Conservation (phyloP, 2,888 invertebrate genomes). For the Clepsis dumicolana region DNA sequence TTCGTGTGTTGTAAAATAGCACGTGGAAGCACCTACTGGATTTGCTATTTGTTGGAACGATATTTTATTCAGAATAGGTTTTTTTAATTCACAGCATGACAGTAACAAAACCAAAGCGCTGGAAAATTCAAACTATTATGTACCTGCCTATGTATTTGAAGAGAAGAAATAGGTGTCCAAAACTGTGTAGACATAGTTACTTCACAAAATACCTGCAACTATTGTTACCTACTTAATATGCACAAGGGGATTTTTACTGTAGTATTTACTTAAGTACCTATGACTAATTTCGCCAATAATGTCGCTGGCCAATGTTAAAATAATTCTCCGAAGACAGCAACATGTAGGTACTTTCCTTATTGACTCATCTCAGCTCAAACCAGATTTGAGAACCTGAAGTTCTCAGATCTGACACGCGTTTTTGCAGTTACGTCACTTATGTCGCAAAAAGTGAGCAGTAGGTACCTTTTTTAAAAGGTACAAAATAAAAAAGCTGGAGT, state of each 20-base stretch:
- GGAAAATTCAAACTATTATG: no score
- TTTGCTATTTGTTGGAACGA: conserved; percentile 2
- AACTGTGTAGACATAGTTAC: neutral
- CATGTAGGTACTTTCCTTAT: conserved; percentile 30
- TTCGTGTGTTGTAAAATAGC: conserved; percentile 23
- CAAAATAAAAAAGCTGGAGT: no score
- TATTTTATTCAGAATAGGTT: conserved; percentile 26
- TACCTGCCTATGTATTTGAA: no score
- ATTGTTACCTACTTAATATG: no score
- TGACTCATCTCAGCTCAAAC: conserved; percentile 31
- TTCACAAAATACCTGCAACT: neutral
- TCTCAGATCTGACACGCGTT: neutral
- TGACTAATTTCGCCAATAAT: conserved; percentile 20
- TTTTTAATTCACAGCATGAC: no score
- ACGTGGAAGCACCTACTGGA: conserved; percentile 14
- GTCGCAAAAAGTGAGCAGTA: neutral
- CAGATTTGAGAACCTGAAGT: conserved; percentile 18
- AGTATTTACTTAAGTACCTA: neutral
- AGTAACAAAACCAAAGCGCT: no score
- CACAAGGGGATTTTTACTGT: neutral
- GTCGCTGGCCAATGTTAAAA: conserved; percentile 28
- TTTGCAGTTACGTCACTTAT: conserved; percentile 28
- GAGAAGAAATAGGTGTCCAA: no score
- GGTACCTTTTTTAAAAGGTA: no score
- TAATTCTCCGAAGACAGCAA: conserved; percentile 19